A percentile compares a stretch with the other conserved stretches of the same genome.
These are phyloP conservation scores for Choristoneura fumiferana DNA, from an alignment of 1,140 invertebrate species.

Conservation along the genomic window DNA sequence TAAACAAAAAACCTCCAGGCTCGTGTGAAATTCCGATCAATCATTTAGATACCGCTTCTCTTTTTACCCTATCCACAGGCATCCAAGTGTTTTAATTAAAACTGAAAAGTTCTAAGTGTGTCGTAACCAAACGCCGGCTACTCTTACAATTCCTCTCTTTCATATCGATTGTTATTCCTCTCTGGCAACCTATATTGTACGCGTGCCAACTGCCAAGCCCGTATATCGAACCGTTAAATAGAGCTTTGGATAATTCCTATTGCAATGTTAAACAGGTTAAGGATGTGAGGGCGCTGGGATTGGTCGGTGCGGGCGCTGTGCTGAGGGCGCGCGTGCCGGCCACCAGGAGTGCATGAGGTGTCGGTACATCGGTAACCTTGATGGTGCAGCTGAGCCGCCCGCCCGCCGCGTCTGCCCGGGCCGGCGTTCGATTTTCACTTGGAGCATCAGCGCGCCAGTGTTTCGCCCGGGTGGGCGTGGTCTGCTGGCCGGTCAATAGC, in stretches of 20 bases:
- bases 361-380: conserved; percentile 61
- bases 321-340: conserved; percentile 7
- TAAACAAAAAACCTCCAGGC: too few species aligned
- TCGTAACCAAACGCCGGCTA: conserved; percentile 35
- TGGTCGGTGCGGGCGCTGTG: not conserved
- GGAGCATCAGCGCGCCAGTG: conserved; percentile 63
- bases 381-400: conserved; percentile 54
- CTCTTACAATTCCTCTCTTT: conserved; percentile 38
- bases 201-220: conserved; percentile 42
- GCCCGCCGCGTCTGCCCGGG: conserved; percentile 65
- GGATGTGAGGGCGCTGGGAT: conserved; percentile 21
- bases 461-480: conserved; percentile 74
- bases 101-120: conserved; percentile 33
- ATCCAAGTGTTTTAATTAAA: conserved; percentile 37
- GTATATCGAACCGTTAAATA: conserved; percentile 48
- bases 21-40: too few species aligned
- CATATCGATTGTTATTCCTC: conserved; percentile 40
- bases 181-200: conserved; percentile 52
- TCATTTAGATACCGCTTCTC: too few species aligned
- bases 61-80: too few species aligned
- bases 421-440: conserved; percentile 76
- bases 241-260: conserved; percentile 41
- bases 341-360: conserved; percentile 59
- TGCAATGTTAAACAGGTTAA: conserved; percentile 19
- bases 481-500: conserved; percentile 74